Evolutionary conservation across 2,888 invertebrate species (phyloP), one percentile per base, ranked within the genome.

Genomic region (Macrophya alboannulata): DNA sequence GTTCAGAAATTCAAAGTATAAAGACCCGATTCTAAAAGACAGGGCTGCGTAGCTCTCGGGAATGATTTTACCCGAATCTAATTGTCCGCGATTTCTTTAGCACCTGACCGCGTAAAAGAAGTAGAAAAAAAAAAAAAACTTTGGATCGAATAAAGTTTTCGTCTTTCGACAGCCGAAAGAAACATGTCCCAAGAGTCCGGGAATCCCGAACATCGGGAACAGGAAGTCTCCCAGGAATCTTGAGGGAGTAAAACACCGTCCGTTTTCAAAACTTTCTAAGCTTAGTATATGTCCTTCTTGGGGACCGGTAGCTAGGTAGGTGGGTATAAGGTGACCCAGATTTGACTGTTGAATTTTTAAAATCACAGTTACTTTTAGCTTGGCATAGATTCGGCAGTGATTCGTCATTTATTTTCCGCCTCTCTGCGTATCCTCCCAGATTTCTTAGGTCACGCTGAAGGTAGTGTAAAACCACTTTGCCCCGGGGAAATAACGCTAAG

Each of bases 101-200:
- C 77, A 31, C 31, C 48, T 48, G 48, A 77, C 55, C 51, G 17
- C 77, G 37, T 8, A 71, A 37, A 25, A 77, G 10, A 10, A 40
- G 21, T 45, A 8, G 8, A 37, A 43, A 3, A n/a, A n/a, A 2
- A 21, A n/a, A 2, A 72, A 21, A 45, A 45, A 37, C 15, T 51
- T 6, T 15, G 79, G 62, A 81, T 43, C 81, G 81, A 81, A 81
- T 59, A 81, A 81, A 81, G 59, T 81, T 81, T 81, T 40, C 43
- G 81, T 51, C 43, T 81, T 62, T 81, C 62, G 81, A 81, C 81
- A 81, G 81, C 55, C 43, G 62, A 81, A 81, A 81, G 81, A 81
- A 81, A 81, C 62, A 81, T 81, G 81, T 81, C 62, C 81, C 81
- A 25, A 10, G 62, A 62, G 81, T 62, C 62, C 81, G 37, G 81